phyloP scores from a whole-genome alignment of 2,113 vertebrate genomes.

The Atrichornis clamosus region DNA sequence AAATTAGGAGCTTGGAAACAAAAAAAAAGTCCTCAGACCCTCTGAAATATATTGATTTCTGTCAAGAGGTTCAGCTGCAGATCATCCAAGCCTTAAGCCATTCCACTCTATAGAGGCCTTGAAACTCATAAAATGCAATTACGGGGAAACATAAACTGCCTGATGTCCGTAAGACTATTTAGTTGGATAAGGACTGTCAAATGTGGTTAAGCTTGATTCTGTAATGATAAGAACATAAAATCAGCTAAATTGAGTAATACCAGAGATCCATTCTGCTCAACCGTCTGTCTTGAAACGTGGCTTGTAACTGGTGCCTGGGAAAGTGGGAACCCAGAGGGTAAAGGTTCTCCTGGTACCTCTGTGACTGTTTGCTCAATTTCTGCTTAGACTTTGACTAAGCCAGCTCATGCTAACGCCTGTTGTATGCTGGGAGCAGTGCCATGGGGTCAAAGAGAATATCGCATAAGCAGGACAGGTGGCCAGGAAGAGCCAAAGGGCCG shows the following conservation, averaged over 20 bases:
- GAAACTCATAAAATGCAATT: neutral
- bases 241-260: neutral
- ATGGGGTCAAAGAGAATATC: neutral
- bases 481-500: neutral
- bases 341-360: neutral
- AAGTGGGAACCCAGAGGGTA: fast-evolving
- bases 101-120: neutral
- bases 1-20: neutral
- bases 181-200: neutral
- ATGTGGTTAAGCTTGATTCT: neutral
- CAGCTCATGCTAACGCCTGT: neutral
- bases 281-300: neutral
- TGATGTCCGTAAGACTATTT: neutral
- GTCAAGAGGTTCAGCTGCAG: neutral
- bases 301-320: neutral
- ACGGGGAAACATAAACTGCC: neutral
- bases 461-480: neutral
- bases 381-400: neutral
- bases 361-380: neutral
- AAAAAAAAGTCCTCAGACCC: neutral
- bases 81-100: neutral
- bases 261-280: neutral
- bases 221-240: neutral
- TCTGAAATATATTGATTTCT: neutral
- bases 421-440: neutral